These are phyloP conservation scores for Glandiceps talaboti DNA, from an alignment of 53 echinoderm and acorn worm genomes.

Conservation along the genomic window DNA sequence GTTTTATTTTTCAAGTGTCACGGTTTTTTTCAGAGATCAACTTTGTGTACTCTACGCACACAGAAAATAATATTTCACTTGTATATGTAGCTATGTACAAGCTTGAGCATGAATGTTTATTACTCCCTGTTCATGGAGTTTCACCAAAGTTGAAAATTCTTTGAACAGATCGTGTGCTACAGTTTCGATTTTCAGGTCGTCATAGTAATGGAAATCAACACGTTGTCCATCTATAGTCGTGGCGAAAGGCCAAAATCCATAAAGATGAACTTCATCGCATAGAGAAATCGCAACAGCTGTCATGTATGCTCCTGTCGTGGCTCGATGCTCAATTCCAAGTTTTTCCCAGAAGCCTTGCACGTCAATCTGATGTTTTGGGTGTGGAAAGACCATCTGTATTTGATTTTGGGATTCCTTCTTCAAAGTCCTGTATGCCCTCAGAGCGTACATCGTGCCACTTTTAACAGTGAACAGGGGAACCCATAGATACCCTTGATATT, in stretches of 20 bases:
- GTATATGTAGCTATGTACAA: no score
- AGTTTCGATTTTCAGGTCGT: background rate
- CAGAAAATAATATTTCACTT: no score
- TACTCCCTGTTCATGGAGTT: background rate
- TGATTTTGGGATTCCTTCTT: background rate
- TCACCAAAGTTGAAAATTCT: background rate
- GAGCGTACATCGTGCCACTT: background rate
- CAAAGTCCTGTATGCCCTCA: background rate
- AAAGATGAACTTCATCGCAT: background rate
- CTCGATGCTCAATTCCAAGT: background rate
- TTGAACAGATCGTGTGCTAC: background rate
- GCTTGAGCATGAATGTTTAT: background rate
- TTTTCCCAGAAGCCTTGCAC: background rate
- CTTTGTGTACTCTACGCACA: no score
- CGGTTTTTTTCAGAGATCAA: no score
- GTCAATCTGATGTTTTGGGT: background rate
- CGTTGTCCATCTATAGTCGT: background rate
- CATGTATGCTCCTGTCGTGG: background rate
- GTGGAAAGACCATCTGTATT: background rate
- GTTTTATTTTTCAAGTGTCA: no score
- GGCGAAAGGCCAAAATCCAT: background rate
- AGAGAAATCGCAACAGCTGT: background rate
- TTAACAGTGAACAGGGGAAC: background rate
- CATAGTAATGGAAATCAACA: background rate
- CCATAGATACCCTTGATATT: background rate